Conservation (phyloP, 2,888 invertebrate genomes). For the Drosophila monieri region DNA sequence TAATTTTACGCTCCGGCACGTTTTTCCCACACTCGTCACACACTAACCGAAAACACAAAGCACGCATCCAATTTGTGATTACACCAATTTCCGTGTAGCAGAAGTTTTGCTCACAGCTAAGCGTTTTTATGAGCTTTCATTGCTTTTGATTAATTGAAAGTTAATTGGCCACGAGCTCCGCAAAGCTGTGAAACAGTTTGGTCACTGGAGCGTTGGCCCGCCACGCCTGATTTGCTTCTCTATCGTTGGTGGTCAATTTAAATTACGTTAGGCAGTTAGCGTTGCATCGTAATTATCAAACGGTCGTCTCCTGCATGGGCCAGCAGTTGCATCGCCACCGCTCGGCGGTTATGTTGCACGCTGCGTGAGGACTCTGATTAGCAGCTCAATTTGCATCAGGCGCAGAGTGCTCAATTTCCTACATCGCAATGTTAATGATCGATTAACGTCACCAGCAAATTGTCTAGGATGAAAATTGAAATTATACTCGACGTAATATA, state of each 20-base stretch:
- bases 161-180: constrained; percentile 62
- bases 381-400: constrained; percentile 18
- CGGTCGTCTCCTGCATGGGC: constrained; percentile 4
- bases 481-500: background rate
- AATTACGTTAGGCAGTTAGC: constrained; percentile 39
- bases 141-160: constrained; percentile 72
- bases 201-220: constrained; percentile 39
- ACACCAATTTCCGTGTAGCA: constrained; percentile 42
- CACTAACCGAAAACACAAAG: constrained; percentile 14
- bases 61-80: constrained; percentile 64
- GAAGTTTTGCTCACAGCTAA: constrained; percentile 38
- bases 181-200: constrained; percentile 34
- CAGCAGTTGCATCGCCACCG: constrained; percentile 26
- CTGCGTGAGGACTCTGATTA: constrained; percentile 34
- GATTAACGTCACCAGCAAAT: background rate
- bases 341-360: constrained; percentile 20
- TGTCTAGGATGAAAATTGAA: background rate
- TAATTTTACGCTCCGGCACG: constrained; percentile 65
- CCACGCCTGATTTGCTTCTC: constrained; percentile 30
- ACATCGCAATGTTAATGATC: background rate
- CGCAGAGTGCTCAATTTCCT: constrained; percentile 1
- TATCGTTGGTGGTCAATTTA: constrained; percentile 22
- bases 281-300: constrained; percentile 42
- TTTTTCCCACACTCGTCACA: constrained; percentile 67
- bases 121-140: constrained; percentile 46